Conservation (phyloP, 2,888 invertebrate genomes). For the Stictocephala bisonia region DNA sequence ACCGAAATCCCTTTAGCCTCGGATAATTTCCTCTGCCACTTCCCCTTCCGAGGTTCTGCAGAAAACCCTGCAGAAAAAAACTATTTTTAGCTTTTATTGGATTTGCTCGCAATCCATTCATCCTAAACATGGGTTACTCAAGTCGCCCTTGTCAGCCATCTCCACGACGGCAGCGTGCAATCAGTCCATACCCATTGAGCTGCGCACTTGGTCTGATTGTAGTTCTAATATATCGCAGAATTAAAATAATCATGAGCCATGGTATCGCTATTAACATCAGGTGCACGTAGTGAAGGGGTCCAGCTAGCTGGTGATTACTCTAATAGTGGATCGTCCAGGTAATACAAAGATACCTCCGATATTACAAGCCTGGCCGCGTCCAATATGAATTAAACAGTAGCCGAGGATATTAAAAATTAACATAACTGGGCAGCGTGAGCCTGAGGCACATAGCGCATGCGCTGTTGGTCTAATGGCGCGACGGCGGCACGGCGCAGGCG, state of each 20-base stretch:
- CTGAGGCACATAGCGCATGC: neutral
- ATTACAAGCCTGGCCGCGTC: constrained; percentile 32
- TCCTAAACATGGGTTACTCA: no score
- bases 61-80: no score
- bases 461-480: neutral
- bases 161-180: no score
- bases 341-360: constrained; percentile 36
- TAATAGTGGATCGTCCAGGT: constrained; percentile 26
- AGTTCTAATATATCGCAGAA: constrained; percentile 28
- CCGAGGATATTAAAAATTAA: constrained; percentile 44
- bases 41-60: no score
- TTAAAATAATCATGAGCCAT: constrained; percentile 36
- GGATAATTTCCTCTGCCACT: no score
- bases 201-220: no score
- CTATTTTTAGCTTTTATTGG: no score
- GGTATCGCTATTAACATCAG: constrained; percentile 29
- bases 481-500: constrained; percentile 12
- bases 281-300: constrained; percentile 21
- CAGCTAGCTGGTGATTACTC: constrained; percentile 9
- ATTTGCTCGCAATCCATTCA: no score
- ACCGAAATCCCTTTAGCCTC: no score
- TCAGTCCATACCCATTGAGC: no score
- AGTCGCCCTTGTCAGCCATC: no score
- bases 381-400: constrained; percentile 46
- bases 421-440: constrained; percentile 26